Conservation (phyloP, 2,888 invertebrate genomes). For the Cosmopolites sordidus region DNA sequence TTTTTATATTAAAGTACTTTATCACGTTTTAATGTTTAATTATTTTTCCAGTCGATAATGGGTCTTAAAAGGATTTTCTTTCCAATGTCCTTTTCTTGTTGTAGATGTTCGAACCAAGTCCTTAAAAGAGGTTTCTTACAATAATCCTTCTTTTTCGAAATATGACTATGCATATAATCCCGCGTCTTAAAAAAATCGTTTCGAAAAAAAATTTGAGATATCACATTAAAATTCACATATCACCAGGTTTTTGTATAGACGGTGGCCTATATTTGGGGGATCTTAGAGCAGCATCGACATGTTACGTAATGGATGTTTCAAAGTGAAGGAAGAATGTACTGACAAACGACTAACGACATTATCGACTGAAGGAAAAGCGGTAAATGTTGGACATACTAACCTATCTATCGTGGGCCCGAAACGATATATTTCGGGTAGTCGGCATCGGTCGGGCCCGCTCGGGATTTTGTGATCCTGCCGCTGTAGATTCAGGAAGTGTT, state of each 20-base stretch:
- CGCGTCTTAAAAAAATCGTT: conserved; percentile 18
- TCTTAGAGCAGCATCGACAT: conserved; percentile 16
- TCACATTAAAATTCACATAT: conserved; percentile 24
- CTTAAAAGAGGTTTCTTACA: too few species aligned
- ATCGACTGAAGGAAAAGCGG: conserved; percentile 35
- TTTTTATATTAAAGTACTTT: not conserved
- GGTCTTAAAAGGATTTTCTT: conserved; percentile 3
- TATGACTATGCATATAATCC: conserved; percentile 11
- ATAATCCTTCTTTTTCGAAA: not conserved
- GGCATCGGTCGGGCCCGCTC: conserved; percentile 24
- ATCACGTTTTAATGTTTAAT: not conserved
- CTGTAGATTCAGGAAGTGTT: conserved; percentile 3
- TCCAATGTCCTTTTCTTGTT: conserved; percentile 1
- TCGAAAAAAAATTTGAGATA: conserved; percentile 8
- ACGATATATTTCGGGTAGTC: conserved; percentile 32
- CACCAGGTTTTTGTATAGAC: conserved; percentile 17
- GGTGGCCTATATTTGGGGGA: conserved; percentile 19
- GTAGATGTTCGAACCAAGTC: not conserved
- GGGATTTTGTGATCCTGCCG: conserved; percentile 10
- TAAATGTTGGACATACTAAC: conserved; percentile 27
- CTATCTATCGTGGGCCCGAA: conserved; percentile 25
- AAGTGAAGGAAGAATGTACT: conserved; percentile 4
- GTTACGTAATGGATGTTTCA: conserved; percentile 30
- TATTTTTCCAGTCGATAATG: conserved; percentile 4
- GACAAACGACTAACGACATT: conserved; percentile 30